phyloP scores from a whole-genome alignment of 1,140 invertebrate species.

The Heliconius nattereri region DNA sequence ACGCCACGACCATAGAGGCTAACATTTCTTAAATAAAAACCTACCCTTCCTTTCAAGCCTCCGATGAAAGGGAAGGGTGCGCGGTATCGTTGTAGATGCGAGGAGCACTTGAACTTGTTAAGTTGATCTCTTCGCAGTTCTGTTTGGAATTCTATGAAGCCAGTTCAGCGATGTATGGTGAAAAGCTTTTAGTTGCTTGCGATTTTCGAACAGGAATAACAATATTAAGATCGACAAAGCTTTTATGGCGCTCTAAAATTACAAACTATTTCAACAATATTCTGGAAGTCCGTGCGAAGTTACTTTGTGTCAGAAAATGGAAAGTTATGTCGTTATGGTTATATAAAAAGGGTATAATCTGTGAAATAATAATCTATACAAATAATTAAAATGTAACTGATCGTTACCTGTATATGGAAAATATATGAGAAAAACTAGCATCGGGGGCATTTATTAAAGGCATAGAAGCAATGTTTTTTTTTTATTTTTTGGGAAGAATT shows the following conservation, averaged over 20 bases:
- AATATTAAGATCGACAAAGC: conserved; percentile 43
- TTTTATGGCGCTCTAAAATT: conserved; percentile 38
- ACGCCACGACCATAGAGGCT: conserved; percentile 52
- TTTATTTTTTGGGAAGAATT: no score
- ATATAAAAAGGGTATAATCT: not conserved
- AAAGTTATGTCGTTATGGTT: not conserved
- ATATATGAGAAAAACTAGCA: not conserved
- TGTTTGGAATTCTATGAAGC: conserved; percentile 57
- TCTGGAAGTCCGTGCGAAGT: conserved; percentile 16
- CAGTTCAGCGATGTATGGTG: conserved; percentile 73
- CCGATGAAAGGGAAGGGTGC: conserved; percentile 32
- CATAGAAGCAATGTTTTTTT: no score
- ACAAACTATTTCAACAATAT: conserved; percentile 39
- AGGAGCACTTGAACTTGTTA: conserved; percentile 45
- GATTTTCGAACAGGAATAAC: conserved; percentile 56
- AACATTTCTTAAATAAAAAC: conserved; percentile 49
- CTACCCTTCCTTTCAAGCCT: conserved; percentile 36
- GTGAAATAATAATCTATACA: no score
- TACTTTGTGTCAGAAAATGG: not conserved
- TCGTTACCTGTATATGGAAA: not conserved
- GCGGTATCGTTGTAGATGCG: conserved; percentile 41
- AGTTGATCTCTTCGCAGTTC: conserved; percentile 50
- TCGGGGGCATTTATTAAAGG: no score
- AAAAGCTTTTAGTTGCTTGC: conserved; percentile 60
- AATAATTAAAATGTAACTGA: no score